A percentile compares a stretch with the other conserved stretches of the same genome.
phyloP scores from a whole-genome alignment of 2,113 vertebrate species.

The Pongo abelii region DNA sequence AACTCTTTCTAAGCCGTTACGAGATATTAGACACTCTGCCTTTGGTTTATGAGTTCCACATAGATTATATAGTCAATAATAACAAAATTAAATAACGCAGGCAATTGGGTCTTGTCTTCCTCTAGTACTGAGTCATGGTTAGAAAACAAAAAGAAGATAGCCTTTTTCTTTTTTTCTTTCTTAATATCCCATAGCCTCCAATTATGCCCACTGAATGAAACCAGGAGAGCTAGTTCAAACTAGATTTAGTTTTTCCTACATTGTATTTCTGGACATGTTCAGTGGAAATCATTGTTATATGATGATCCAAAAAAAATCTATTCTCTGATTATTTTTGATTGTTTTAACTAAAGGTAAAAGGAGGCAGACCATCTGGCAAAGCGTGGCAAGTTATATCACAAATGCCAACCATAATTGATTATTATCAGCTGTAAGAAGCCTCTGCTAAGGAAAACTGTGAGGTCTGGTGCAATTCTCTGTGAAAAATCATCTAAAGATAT shows the following conservation, averaged over 20 bases:
- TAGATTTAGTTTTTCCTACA: not conserved
- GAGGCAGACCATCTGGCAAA: not conserved
- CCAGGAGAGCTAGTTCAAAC: not conserved
- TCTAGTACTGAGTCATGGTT: not conserved
- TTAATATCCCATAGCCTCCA: not conserved
- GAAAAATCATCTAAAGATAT: not conserved
- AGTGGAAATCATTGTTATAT: not conserved
- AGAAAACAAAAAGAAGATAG: constrained; percentile 18
- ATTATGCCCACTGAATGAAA: not conserved
- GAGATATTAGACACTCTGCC: not conserved
- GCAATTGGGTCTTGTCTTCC: not conserved
- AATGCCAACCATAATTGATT: constrained; percentile 48
- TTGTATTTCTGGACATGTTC: not conserved
- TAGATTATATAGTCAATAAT: not conserved
- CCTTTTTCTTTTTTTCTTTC: not conserved
- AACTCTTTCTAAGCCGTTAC: not conserved
- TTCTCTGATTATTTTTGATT: constrained; percentile 53
- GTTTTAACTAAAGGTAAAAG: constrained; percentile 42
- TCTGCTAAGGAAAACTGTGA: constrained; percentile 15
- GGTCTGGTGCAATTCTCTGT: not conserved
- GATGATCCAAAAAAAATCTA: not conserved
- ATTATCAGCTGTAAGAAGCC: not conserved
- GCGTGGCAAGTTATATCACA: not conserved
- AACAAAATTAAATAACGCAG: not conserved
- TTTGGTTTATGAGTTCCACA: not conserved